These are phyloP conservation scores for Choristoneura rosaceana DNA, from an alignment of 2,888 invertebrate genomes.

Conservation along the genomic window DNA sequence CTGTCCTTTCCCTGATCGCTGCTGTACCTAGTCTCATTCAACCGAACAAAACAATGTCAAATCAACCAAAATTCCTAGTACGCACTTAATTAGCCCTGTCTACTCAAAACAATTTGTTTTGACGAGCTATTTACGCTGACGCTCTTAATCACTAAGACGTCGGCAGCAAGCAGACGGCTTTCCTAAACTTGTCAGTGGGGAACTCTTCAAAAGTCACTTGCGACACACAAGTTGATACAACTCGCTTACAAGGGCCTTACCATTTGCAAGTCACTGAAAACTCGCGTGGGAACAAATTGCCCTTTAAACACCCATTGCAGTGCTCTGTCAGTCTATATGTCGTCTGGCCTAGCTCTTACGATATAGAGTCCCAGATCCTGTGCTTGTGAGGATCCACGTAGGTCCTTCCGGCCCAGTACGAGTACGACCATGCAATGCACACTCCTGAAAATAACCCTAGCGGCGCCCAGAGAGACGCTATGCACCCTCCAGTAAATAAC, in stretches of 20 bases:
- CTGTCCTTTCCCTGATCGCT: no score
- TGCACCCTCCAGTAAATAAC: no score
- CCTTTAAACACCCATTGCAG: no score
- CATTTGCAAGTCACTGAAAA: conserved; percentile 12
- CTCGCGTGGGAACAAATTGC: neutral
- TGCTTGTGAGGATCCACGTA: no score
- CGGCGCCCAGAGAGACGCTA: no score
- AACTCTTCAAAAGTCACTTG: conserved; percentile 42
- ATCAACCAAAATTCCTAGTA: conserved; percentile 11
- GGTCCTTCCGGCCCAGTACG: no score
- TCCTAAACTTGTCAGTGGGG: conserved; percentile 39
- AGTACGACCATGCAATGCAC: no score
- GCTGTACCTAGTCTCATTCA: neutral
- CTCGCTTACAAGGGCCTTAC: conserved; percentile 35
- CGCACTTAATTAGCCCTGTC: conserved; percentile 13
- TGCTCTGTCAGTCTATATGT: no score
- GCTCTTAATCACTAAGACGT: conserved; percentile 37
- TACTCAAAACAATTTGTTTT: conserved; percentile 27
- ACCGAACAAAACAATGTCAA: conserved; percentile 6
- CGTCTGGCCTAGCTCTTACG: no score
- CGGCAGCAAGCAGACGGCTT: conserved; percentile 35
- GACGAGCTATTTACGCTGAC: conserved; percentile 23
- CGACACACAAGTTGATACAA: conserved; percentile 42
- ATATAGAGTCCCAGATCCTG: no score
- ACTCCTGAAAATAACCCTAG: no score